phyloP scores from a whole-genome alignment of 2,113 vertebrate genomes.

The Machaerirhynchus nigripectus region DNA sequence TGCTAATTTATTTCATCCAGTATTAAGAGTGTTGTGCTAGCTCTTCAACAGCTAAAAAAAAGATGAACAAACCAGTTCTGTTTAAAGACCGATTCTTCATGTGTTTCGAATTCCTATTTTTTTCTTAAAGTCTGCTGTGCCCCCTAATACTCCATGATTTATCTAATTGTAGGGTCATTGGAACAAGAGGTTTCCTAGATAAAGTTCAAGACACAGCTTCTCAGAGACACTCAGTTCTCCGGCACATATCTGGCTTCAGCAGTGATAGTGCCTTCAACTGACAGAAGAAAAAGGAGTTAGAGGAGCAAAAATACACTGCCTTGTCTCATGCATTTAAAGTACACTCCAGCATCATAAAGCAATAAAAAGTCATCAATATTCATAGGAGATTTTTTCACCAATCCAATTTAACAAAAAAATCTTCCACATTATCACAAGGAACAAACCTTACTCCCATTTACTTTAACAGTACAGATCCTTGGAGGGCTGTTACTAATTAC shows the following conservation, averaged over 20 bases:
- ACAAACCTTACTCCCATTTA: background rate
- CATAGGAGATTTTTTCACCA: background rate
- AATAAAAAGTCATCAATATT: background rate
- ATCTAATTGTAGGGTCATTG: background rate
- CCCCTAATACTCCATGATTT: background rate
- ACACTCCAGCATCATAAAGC: background rate
- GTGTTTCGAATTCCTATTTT: background rate
- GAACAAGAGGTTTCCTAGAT: background rate
- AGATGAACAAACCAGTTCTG: background rate
- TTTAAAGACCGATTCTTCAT: background rate
- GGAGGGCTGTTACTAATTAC: background rate
- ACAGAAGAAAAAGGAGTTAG: background rate
- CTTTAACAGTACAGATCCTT: background rate
- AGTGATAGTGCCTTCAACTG: background rate
- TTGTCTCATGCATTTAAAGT: background rate
- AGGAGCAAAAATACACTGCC: background rate
- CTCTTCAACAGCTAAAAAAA: background rate
- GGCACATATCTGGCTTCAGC: background rate
- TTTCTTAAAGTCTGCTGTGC: background rate
- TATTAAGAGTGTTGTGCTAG: background rate
- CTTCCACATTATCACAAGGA: background rate
- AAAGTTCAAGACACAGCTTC: background rate
- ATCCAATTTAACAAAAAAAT: background rate
- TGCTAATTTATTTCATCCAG: background rate
- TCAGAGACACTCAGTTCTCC: background rate